Base-by-base conservation (phyloP, 2,888 invertebrate species). In the Clivina fossor region DNA sequence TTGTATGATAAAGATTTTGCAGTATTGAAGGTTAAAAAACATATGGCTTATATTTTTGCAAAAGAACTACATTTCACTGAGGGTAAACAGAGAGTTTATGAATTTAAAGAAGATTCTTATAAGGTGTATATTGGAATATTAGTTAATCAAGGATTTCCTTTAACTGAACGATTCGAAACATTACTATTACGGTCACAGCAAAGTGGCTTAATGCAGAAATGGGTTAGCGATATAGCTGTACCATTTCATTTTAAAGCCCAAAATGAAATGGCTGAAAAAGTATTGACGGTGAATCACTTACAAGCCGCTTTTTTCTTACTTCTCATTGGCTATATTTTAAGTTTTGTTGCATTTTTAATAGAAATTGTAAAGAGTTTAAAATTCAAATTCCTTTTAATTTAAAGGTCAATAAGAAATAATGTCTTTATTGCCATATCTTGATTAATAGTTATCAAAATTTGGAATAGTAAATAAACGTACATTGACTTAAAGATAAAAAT, bases 131-230 rank as follows among this genome's bases (percentile, higher is more conserved):
- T 49, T 24, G 24, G 49, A 16, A 11, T 49, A 11, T n/a, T 37
- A 26, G 35, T 37, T 8, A 49, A 49, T 37, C 49, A 49, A 38
- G 49, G 49, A 3, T 49, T 49, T 37, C 49, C 49, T n/a, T 16
- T 49, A 3, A 13, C 11, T 11, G 49, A 49, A 26, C 20, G 37
- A 7, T 16, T 49, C 5, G 37, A 49, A 7, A 7, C 8, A 26
- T 13, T 49, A 4, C 16, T 24, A 26, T 37, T 24, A 18, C n/a
- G 26, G 16, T 8, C 30, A 15, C 37, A 37, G 5, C 3, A 2
- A 1, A n/a, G 15, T 26, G 49, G 49, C 2, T 38, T 49, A 7
- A 11, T 49, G 16, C 7, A 19, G 8, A 49, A 49, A 38, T 49
- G 49, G 49, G 24, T 15, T 3, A 18, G 18, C 4, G 49, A 49